These are phyloP conservation scores for Tenrec ecaudatus DNA, from an alignment of 2,113 vertebrate genomes.

Conservation along the genomic window DNA sequence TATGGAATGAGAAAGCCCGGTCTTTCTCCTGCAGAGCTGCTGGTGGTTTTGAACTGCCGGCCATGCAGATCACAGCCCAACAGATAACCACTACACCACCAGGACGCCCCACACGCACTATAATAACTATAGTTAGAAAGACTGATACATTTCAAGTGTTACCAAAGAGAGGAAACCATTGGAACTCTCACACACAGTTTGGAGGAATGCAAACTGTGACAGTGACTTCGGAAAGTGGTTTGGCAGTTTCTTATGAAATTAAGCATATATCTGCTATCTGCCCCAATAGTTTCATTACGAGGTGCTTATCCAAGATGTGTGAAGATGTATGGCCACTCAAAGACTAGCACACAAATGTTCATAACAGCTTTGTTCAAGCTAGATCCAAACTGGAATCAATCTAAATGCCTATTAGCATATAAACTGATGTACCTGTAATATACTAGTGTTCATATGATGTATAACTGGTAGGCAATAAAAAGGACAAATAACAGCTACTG, in stretches of 20 bases:
- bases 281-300: neutral
- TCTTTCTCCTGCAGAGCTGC: no score
- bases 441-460: neutral
- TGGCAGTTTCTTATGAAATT: neutral
- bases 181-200: no score
- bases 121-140: neutral
- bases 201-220: neutral
- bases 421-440: neutral
- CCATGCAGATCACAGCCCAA: no score
- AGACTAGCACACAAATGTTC: neutral
- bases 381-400: neutral
- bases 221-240: neutral
- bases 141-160: neutral
- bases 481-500: no score
- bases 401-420: neutral
- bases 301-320: neutral
- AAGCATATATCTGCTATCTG: neutral
- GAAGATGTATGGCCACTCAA: neutral
- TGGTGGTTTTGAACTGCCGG: no score
- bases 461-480: neutral
- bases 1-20: no score
- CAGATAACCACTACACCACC: no score
- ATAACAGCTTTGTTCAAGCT: neutral
- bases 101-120: neutral
- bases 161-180: neutral